Evolutionary conservation across 2,113 vertebrate species (phyloP), one percentile per base, ranked within the genome.

Genomic region (Psettodes erumei): DNA sequence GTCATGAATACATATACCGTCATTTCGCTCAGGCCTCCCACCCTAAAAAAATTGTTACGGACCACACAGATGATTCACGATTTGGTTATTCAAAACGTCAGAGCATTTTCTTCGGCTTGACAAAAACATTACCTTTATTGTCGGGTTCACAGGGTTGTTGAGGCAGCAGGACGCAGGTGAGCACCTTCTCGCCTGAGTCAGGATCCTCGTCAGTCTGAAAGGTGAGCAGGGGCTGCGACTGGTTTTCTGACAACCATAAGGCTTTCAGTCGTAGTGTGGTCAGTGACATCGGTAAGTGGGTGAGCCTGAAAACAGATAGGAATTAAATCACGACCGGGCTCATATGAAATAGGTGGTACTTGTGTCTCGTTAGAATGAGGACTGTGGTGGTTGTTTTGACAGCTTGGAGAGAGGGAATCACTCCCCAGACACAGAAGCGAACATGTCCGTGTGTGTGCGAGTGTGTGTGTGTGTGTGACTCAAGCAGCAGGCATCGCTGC

Each of bases 191-290:
- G 51, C 96, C 95, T 0, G 95, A 94, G 83, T 94, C 91, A 2
- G 90, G 92, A 83, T 98, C 96, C 67, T 94, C 88, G 30, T 99
- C 98, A 0, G 96, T 97, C 94, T 99, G 98, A 88, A 99, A 99
- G 0, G 96, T 97, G 84, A 99, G 96, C 79, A 99, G 93, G 15
- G 98, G 97, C 87, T 98, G 96, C 4, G 98, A 97, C 94, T 99
- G 98, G 94, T 99, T 99, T 91, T 99, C 98, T 5, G 98, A 99
- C 85, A 99, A 86, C 98, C 98, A 99, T 66, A 99, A 92, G 54
- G 98, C 98, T 87, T 99, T 99, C 76, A 99, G 92, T 32, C 94
- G 96, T 82, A 99, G 94, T 1, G 94, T 87, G 15, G 95, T 99
- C 88, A 99, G 91, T 0, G 97, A 96, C 63, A 99, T 74, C 1